Conservation (phyloP, 92 coral and sea anemone genomes). For the Metridium senile region DNA sequence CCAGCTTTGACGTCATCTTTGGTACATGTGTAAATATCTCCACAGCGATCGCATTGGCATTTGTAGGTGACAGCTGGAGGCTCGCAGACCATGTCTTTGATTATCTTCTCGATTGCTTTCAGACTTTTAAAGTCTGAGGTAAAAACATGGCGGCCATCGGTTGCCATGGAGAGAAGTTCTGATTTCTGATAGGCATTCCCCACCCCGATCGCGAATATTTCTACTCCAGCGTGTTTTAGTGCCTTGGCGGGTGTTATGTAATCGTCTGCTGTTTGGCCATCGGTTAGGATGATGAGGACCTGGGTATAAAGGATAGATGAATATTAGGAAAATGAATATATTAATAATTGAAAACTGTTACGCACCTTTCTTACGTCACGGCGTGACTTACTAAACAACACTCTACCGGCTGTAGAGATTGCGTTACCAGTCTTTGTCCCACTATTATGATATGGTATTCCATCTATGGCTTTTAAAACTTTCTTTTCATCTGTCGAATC, state of each 20-base stretch:
- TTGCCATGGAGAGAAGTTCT: slow-evolving; percentile 28
- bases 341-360: no score
- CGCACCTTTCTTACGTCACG: slow-evolving; percentile 39
- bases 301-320: no score
- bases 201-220: slow-evolving; percentile 62
- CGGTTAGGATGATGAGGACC: slow-evolving; percentile 64
- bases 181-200: slow-evolving; percentile 29
- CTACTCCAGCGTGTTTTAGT: slow-evolving; percentile 51
- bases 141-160: slow-evolving; percentile 30
- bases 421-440: slow-evolving; percentile 52
- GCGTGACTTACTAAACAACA: slow-evolving; percentile 30
- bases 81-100: slow-evolving; percentile 20
- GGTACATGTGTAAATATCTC: slow-evolving; percentile 12
- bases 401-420: slow-evolving; percentile 16
- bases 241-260: slow-evolving; percentile 50
- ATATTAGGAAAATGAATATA: no score
- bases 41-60: slow-evolving; percentile 26
- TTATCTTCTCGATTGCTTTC: slow-evolving; percentile 21
- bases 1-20: slow-evolving; percentile 10
- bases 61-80: slow-evolving; percentile 15
- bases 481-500: slow-evolving; percentile 6
- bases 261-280: slow-evolving; percentile 58
- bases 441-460: slow-evolving; percentile 28
- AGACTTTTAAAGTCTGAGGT: slow-evolving; percentile 29
- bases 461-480: slow-evolving; percentile 6